phyloP scores from a whole-genome alignment of 2,113 vertebrate species.

The Hemichromis elongatus region DNA sequence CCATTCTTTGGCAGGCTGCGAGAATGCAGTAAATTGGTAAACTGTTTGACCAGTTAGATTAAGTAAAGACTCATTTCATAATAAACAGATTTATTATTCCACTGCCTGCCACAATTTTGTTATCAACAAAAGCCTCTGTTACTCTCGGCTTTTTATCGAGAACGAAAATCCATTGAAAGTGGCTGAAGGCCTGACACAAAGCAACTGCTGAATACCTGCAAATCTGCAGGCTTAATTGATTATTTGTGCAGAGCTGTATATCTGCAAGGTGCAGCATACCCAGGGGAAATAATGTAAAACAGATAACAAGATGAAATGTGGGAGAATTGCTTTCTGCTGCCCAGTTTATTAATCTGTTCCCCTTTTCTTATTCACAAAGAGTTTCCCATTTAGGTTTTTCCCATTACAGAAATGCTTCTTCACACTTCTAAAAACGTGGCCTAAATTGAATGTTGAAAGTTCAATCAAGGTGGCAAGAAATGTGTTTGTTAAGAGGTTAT shows the following conservation, averaged over 20 bases:
- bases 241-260: slow-evolving; percentile 75
- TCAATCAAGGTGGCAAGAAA: slow-evolving; percentile 9
- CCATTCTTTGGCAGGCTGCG: slow-evolving; percentile 8
- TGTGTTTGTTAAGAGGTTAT: slow-evolving; percentile 48
- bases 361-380: slow-evolving; percentile 71
- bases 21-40: slow-evolving; percentile 42
- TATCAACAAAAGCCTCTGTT: slow-evolving; percentile 61
- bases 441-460: slow-evolving; percentile 69
- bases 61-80: slow-evolving; percentile 54
- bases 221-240: slow-evolving; percentile 80
- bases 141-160: slow-evolving; percentile 53
- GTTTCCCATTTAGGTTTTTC: slow-evolving; percentile 73
- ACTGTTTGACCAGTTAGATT: slow-evolving; percentile 56
- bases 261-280: slow-evolving; percentile 75
- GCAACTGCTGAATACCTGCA: slow-evolving; percentile 66
- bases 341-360: slow-evolving; percentile 78
- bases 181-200: slow-evolving; percentile 64
- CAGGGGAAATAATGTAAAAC: slow-evolving; percentile 85
- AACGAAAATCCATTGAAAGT: slow-evolving; percentile 66
- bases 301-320: slow-evolving; percentile 82
- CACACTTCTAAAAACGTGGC: slow-evolving; percentile 26
- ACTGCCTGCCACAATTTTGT: slow-evolving; percentile 26
- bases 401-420: slow-evolving; percentile 48
- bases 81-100: slow-evolving; percentile 58
- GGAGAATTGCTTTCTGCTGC: slow-evolving; percentile 79